Conservation (phyloP, 2,797 vertebrate genomes). For the Sardinella longiceps region DNA sequence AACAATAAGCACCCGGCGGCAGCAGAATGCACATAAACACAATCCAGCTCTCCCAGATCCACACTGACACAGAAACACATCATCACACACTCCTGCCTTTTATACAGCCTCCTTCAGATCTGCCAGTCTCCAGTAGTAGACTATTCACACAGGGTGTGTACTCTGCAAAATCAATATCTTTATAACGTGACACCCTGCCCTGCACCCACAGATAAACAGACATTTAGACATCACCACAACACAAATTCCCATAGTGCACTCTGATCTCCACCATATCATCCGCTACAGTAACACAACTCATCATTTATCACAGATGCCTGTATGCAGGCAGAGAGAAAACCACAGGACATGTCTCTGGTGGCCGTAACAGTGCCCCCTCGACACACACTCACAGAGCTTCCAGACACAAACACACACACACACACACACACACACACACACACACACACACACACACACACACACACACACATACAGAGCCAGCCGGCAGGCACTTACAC, state of each 20-base stretch:
- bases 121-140: background rate
- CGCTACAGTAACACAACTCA: background rate
- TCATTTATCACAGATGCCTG: background rate
- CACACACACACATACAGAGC: background rate
- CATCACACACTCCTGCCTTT: background rate
- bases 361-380: background rate
- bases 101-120: background rate
- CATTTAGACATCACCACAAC: background rate
- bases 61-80: background rate
- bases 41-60: background rate
- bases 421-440: background rate
- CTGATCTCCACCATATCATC: background rate
- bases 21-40: background rate
- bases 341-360: background rate
- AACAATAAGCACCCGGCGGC: background rate
- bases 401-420: background rate
- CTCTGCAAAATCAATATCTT: background rate
- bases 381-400: background rate
- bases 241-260: background rate
- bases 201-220: background rate
- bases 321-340: background rate
- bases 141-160: background rate
- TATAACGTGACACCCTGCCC: background rate
- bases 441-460: conserved; percentile 11
- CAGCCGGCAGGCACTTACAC: conserved; percentile 68